phyloP scores from a whole-genome alignment of 30 jellyfish, hydroid and myxozoan genomes.

The Cassiopea andromeda region DNA sequence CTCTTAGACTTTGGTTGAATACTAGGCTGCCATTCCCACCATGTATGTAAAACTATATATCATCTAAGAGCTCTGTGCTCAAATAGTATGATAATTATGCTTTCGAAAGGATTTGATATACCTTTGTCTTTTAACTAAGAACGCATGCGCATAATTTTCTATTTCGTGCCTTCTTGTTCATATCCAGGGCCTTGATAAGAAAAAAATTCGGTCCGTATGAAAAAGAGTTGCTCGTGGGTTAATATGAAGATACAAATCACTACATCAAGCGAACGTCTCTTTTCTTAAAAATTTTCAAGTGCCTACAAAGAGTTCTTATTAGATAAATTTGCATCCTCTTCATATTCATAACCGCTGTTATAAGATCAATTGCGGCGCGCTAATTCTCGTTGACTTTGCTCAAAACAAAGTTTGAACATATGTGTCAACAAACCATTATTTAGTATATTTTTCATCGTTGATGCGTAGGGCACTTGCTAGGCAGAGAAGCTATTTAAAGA shows the following conservation, averaged over 20 bases:
- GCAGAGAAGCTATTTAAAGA: not conserved
- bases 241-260: not conserved
- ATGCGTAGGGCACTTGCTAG: constrained; percentile 15
- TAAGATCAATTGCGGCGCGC: constrained; percentile 12
- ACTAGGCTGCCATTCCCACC: too few relatives aligned
- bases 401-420: constrained; percentile 17
- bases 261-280: not conserved
- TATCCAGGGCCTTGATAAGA: too few relatives aligned
- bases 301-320: constrained; percentile 6
- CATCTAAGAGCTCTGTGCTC: too few relatives aligned
- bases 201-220: too few relatives aligned
- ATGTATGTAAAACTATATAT: too few relatives aligned
- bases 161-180: too few relatives aligned
- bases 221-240: too few relatives aligned
- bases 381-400: constrained; percentile 22
- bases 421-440: constrained; percentile 21
- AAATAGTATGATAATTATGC: too few relatives aligned
- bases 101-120: too few relatives aligned
- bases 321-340: constrained; percentile 17
- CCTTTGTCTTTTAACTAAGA: too few relatives aligned
- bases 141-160: too few relatives aligned
- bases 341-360: constrained; percentile 16
- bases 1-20: too few relatives aligned
- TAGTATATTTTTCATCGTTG: constrained; percentile 11
- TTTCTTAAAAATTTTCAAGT: not conserved